Evolutionary conservation across 2,113 vertebrate species (phyloP).

Genomic region (Macroglossus sobrinus): DNA sequence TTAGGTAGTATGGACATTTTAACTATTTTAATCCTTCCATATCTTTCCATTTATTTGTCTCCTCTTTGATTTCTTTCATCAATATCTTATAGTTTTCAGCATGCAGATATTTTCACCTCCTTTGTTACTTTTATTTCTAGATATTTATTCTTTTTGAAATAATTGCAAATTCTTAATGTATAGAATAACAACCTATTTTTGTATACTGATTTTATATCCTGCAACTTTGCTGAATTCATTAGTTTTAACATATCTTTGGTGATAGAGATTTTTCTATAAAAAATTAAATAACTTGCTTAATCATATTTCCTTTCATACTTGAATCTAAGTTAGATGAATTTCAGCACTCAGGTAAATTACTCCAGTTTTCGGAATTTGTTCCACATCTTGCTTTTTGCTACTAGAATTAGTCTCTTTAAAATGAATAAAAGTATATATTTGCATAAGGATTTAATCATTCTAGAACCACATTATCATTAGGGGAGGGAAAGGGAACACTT

Average conservation of each 20-base stretch:
- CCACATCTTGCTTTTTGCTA: neutral
- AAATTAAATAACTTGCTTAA: neutral
- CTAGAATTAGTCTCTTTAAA: neutral
- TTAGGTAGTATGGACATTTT: neutral
- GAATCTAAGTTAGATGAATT: neutral
- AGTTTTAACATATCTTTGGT: neutral
- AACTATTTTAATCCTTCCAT: neutral
- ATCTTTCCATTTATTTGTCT: neutral
- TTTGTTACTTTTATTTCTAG: neutral
- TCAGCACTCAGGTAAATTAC: neutral
- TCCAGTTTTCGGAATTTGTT: neutral
- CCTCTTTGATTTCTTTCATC: neutral
- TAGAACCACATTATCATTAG: neutral
- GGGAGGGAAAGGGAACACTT: fast-evolving
- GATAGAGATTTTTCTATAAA: neutral
- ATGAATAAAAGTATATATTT: neutral
- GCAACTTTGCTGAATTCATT: neutral
- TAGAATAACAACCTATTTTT: neutral
- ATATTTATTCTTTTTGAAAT: neutral
- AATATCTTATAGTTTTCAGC: neutral
- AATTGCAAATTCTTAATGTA: neutral
- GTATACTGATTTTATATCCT: neutral
- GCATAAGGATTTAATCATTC: neutral
- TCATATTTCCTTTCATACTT: neutral
- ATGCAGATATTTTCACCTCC: neutral